A percentile compares a stretch with the other conserved stretches of the same genome.
Conservation (phyloP, 1,140 invertebrate genomes). For the Kradibia gibbosae region DNA sequence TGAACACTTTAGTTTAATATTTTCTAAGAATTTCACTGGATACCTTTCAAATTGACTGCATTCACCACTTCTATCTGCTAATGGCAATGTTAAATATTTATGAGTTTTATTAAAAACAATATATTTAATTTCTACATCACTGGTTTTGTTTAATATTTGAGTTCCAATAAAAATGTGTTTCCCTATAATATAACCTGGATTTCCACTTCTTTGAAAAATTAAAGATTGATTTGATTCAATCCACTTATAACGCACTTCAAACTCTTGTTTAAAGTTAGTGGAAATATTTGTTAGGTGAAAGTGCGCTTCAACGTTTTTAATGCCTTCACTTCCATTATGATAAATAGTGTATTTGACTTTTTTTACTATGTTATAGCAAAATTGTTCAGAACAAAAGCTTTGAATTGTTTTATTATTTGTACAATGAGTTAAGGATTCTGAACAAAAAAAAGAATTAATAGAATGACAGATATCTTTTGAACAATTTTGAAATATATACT, state of each 20-base stretch:
- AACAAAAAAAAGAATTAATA: slow-evolving; percentile 68
- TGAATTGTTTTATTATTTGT: slow-evolving; percentile 52
- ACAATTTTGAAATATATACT: slow-evolving; percentile 68
- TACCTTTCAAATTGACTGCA: slow-evolving; percentile 67
- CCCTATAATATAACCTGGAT: slow-evolving; percentile 78
- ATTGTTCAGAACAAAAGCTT: slow-evolving; percentile 57
- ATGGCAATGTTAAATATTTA: slow-evolving; percentile 69
- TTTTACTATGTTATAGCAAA: slow-evolving; percentile 70
- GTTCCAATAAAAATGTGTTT: slow-evolving; percentile 77
- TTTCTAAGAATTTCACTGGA: slow-evolving; percentile 71
- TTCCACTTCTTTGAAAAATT: slow-evolving; percentile 76
- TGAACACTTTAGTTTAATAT: slow-evolving; percentile 70
- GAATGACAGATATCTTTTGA: slow-evolving; percentile 71
- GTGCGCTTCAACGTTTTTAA: slow-evolving; percentile 68
- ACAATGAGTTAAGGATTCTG: slow-evolving; percentile 60
- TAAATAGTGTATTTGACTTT: slow-evolving; percentile 72
- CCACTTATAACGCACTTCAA: slow-evolving; percentile 73
- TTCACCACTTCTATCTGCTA: slow-evolving; percentile 61
- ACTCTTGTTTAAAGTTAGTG: slow-evolving; percentile 70
- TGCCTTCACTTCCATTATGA: slow-evolving; percentile 76
- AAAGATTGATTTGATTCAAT: slow-evolving; percentile 60
- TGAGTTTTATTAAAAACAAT: slow-evolving; percentile 61
- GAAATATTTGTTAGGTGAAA: slow-evolving; percentile 68
- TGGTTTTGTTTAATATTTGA: slow-evolving; percentile 58
- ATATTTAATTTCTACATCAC: slow-evolving; percentile 54